Base-by-base conservation (phyloP, 2,113 vertebrate genomes). In the Sterna hirundo region DNA sequence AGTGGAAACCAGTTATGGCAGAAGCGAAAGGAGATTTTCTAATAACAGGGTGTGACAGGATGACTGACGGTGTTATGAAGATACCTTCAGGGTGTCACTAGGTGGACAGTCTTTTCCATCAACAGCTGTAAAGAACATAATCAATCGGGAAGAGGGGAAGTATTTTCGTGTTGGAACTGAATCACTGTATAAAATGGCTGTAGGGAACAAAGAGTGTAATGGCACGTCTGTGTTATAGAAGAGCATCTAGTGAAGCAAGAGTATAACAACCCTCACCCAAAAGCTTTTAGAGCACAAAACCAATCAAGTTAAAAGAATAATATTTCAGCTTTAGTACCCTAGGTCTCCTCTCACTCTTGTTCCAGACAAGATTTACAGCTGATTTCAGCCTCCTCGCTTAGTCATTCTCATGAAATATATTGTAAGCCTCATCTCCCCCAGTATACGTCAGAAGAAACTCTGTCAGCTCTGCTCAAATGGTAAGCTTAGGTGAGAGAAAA, bases 261-360 rank as follows among this genome's bases (percentile, higher is more conserved):
- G 23, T 51, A 6, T 88, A 91, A 82, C 88, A 96, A 19, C 49
- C 30, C 36, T 94, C 36, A 68, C 66, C 62, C 57, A 83, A 85
- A 88, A 90, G 55, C 86, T 94, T 91, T 87, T 57, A 94, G 29
- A 83, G 66, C 38, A 66, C 62, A 86, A 86, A 94, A 86, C 61
- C 42, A 70, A 79, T 75, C 82, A 81, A 70, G 93, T 92, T 57
- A 92, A 88, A 88, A 92, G 90, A 96, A 64, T 61, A 91, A 91
- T 95, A 84, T 91, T 92, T 83, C 82, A 85, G 40, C 75, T 72
- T 76, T 76, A 62, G 46, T 51, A 88, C 25, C 16, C 34, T 88
- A 46, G 54, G 18, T 61, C 40, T 95, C 49, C 66, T 86, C 68
- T 94, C 54, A 77, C 32, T 92, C 75, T 49, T 83, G 75, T 86